Evolutionary conservation across 2,113 vertebrate genomes (phyloP), one percentile per base, ranked within the genome.

Genomic region (Amazona vittata): DNA sequence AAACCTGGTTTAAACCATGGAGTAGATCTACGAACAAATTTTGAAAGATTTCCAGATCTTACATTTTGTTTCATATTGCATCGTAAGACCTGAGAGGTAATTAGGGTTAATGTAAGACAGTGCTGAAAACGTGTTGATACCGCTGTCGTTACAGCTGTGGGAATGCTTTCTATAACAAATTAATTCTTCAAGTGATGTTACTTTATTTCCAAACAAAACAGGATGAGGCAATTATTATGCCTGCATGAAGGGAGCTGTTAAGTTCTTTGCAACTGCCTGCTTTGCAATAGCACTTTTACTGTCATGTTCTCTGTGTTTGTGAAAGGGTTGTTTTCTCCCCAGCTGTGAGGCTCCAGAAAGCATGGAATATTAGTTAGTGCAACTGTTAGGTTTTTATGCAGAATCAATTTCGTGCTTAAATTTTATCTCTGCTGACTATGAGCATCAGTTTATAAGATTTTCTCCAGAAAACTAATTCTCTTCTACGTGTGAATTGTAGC

Each of bases 121-220:
- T 41, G 43, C 43, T 88, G 67, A 74, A 86, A 83, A 20, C 26
- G 3, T 50, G 11, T 68, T 47, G 50, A 29, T 52, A 33, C 17
- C 9, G 15, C 50, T 44, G 28, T 81, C 10, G 12, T 78, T 71
- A 41, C 21, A 68, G 22, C 29, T 68, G 16, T 53, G 39, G 17
- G 28, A 90, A 73, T 76, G 43, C 33, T 88, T 83, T 76, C 63
- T 60, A 33, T 21, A 50, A 37, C 33, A 69, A 75, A 63, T 59
- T 67, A 90, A 41, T 93, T 84, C 60, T 75, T 88, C 65, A 88
- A 76, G 59, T 60, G 43, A 14, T 88, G 43, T 67, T 85, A 60
- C 65, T 94, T 88, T 63, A 78, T 88, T 90, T 85, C 79, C 75
- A 75, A 94, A 78, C 55, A 93, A 87, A 90, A 16, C 20, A 75